Evolutionary conservation across 2,113 vertebrate genomes (phyloP).

Genomic region (Atrichornis clamosus): DNA sequence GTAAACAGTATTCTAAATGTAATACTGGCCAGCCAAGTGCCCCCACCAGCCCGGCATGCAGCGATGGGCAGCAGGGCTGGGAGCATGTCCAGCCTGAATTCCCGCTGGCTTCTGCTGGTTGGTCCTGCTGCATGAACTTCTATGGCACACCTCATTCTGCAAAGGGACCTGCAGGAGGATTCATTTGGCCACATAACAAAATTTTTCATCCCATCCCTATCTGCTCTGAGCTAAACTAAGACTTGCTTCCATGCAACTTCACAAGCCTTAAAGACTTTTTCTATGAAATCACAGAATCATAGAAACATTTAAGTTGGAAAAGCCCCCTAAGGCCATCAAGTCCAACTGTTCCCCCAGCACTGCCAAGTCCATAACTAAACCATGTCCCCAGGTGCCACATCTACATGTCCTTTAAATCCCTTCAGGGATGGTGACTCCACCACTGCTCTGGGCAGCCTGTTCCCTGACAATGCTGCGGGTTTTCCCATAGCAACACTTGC

Average conservation of each 20-base stretch:
- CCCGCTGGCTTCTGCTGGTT: not conserved
- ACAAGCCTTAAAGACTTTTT: not conserved
- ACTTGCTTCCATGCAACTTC: not conserved
- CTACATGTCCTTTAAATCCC: not conserved
- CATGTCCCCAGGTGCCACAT: not conserved
- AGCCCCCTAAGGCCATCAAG: not conserved
- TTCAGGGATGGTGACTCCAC: not conserved
- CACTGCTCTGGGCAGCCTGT: not conserved
- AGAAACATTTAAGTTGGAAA: not conserved
- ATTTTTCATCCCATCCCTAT: not conserved
- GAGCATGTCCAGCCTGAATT: not conserved
- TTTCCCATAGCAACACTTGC: not conserved
- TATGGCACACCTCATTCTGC: not conserved
- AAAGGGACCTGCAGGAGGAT: not conserved
- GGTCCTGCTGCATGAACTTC: rapidly evolving
- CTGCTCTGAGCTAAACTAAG: not conserved
- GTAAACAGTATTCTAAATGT: not conserved
- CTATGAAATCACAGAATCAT: not conserved
- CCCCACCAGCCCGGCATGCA: not conserved
- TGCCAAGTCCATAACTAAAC: not conserved
- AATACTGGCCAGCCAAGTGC: not conserved
- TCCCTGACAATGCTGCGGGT: not conserved
- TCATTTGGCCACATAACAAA: not conserved
- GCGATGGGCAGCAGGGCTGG: not conserved
- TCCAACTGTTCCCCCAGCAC: not conserved